A percentile compares a stretch with the other conserved stretches of the same genome.
These are phyloP conservation scores for Harpegnathos saltator DNA, from an alignment of 1,140 invertebrate genomes.

Conservation along the genomic window DNA sequence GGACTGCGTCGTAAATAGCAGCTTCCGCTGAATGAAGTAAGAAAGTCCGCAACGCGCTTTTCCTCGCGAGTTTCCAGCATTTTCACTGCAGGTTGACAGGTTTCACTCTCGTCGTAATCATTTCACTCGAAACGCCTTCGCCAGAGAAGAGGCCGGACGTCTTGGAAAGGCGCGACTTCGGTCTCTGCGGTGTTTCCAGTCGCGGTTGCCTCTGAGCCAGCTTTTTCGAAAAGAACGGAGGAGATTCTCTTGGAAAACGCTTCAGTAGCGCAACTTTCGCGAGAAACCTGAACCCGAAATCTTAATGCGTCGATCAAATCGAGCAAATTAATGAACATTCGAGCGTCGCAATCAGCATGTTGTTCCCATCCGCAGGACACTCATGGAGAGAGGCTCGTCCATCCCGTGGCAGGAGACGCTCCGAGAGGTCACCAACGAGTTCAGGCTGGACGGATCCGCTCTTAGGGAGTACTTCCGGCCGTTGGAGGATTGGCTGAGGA, in stretches of 20 bases:
- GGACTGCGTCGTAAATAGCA: not conserved
- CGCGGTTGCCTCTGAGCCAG: not conserved
- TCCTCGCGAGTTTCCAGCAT: not conserved
- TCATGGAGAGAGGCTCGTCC: constrained; percentile 95
- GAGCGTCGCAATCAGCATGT: not conserved
- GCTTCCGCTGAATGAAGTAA: constrained; percentile 17
- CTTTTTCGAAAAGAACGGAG: too few relatives aligned
- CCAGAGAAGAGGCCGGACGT: not conserved
- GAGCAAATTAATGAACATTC: not conserved
- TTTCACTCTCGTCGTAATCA: constrained; percentile 3
- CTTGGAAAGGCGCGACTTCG: not conserved
- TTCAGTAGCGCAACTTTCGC: too few relatives aligned
- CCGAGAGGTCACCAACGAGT: constrained; percentile 92
- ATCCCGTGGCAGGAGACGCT: constrained; percentile 94
- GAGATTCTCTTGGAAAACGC: too few relatives aligned
- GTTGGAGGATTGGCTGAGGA: constrained; percentile 94
- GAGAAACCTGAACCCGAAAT: too few relatives aligned
- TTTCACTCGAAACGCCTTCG: not conserved
- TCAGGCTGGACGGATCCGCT: constrained; percentile 92
- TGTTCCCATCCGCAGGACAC: constrained; percentile 87
- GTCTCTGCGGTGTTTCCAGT: not conserved
- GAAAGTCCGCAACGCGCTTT: not conserved
- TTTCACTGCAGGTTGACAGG: not conserved
- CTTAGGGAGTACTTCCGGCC: constrained; percentile 97
- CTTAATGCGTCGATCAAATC: too few relatives aligned